These are phyloP conservation scores for Tethea ocularis DNA, from an alignment of 2,888 invertebrate species.

Conservation along the genomic window DNA sequence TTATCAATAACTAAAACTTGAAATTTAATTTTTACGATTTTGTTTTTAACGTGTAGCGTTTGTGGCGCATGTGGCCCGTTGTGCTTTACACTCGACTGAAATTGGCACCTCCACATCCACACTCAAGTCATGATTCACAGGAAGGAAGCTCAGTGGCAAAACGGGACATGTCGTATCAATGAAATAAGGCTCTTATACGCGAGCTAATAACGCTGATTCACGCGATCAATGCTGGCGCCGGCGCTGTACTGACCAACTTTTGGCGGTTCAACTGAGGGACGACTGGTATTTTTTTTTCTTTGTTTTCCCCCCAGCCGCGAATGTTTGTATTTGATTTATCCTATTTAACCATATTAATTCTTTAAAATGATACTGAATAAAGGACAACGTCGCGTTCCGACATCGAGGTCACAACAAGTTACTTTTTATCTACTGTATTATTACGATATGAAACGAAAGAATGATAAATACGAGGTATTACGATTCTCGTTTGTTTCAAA, in stretches of 20 bases:
- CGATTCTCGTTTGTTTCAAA: neutral
- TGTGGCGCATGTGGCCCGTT: constrained; percentile 52
- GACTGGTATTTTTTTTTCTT: constrained; percentile 32
- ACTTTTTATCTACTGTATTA: neutral
- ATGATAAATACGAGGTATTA: neutral
- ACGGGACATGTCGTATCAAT: constrained; percentile 70
- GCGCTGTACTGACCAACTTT: constrained; percentile 66
- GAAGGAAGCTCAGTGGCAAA: constrained; percentile 67
- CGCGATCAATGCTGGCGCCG: constrained; percentile 72
- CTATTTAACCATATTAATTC: neutral
- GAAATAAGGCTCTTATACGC: constrained; percentile 54
- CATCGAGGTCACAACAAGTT: neutral
- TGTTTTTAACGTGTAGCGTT: constrained; percentile 46
- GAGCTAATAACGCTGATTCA: constrained; percentile 59
- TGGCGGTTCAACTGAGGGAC: constrained; percentile 45
- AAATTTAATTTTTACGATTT: constrained; percentile 38
- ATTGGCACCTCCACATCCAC: constrained; percentile 54
- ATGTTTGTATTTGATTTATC: constrained; percentile 18
- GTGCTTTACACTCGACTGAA: constrained; percentile 62
- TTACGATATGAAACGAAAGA: neutral
- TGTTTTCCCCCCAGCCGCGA: constrained; percentile 28
- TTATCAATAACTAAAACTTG: constrained; percentile 20
- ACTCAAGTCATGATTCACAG: constrained; percentile 74
- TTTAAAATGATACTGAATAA: neutral
- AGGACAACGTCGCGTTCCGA: neutral